Percentiles rank a stretch among this genome's conserved stretches.
These are phyloP conservation scores for Nymphalis c-album DNA, from an alignment of 2,888 invertebrate genomes.

Conservation along the genomic window DNA sequence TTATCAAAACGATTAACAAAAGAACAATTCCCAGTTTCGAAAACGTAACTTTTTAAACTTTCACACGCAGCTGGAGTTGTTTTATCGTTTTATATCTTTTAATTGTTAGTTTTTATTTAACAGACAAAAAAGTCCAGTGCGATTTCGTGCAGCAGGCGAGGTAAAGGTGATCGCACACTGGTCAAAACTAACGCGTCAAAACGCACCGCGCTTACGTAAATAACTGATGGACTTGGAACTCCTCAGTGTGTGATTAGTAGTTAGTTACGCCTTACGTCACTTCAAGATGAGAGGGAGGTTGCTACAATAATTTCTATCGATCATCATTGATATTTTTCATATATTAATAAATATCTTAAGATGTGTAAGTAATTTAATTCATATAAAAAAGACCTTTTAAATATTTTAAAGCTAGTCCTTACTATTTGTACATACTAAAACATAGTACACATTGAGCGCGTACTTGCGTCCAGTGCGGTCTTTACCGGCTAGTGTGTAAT, in stretches of 20 bases:
- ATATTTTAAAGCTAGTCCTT: too few relatives aligned
- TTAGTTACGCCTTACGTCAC: too few relatives aligned
- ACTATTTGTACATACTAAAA: background rate
- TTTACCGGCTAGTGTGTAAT: background rate
- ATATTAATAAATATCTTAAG: too few relatives aligned
- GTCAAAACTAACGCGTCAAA: background rate
- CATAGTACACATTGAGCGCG: background rate
- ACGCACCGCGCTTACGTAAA: background rate
- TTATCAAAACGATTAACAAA: conserved; percentile 1
- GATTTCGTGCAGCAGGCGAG: conserved; percentile 9
- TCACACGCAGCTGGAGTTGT: conserved; percentile 17
- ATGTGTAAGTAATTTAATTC: too few relatives aligned
- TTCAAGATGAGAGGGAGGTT: too few relatives aligned
- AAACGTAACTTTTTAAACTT: conserved; percentile 8
- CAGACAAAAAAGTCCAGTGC: conserved; percentile 5
- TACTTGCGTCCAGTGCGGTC: background rate
- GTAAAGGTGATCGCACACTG: background rate
- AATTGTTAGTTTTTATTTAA: conserved; percentile 22
- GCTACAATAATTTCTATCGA: too few relatives aligned
- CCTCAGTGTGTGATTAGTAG: too few relatives aligned
- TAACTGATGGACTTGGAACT: too few relatives aligned
- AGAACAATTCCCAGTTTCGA: too few relatives aligned
- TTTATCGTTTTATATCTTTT: conserved; percentile 26
- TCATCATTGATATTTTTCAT: too few relatives aligned
- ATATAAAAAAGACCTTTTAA: too few relatives aligned